Percentiles rank a stretch among this genome's conserved stretches.
Evolutionary conservation across 2,888 invertebrate genomes (phyloP).

Genomic region (Leptothorax acervorum): DNA sequence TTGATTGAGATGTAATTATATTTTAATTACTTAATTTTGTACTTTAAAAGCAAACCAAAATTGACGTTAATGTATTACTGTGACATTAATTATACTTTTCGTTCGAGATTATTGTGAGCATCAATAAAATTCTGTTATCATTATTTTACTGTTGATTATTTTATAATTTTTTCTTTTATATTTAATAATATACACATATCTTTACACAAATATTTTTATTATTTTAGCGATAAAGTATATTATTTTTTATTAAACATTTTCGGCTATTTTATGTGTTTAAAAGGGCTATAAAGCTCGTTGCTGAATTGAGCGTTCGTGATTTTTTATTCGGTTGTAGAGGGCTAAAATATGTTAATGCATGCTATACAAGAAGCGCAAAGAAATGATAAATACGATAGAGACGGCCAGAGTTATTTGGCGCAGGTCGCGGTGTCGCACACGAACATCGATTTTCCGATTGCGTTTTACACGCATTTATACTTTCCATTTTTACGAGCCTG

Average conservation of each 20-base stretch:
- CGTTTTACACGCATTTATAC: conserved; percentile 17
- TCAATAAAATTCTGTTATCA: neutral
- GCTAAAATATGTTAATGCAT: conserved; percentile 21
- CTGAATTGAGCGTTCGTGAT: neutral
- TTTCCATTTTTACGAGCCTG: conserved; percentile 8
- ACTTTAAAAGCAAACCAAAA: neutral
- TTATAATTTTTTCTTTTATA: neutral
- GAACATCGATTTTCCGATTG: conserved; percentile 30
- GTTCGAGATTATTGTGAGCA: neutral
- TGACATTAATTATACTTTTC: neutral
- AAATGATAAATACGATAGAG: neutral
- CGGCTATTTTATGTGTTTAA: neutral
- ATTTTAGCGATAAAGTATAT: neutral
- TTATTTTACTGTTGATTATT: neutral
- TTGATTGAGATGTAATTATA: conserved; percentile 26
- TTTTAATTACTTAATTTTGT: conserved; percentile 14
- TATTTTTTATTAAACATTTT: neutral
- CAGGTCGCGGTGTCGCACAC: neutral
- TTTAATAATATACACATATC: neutral
- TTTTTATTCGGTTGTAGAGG: neutral
- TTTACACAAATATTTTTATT: neutral
- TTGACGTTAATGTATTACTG: conserved; percentile 10
- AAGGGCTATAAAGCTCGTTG: neutral
- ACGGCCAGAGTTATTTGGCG: neutral
- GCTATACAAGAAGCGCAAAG: neutral